Evolutionary conservation across 2,888 invertebrate species (phyloP).

Genomic region (Apoda limacodes): DNA sequence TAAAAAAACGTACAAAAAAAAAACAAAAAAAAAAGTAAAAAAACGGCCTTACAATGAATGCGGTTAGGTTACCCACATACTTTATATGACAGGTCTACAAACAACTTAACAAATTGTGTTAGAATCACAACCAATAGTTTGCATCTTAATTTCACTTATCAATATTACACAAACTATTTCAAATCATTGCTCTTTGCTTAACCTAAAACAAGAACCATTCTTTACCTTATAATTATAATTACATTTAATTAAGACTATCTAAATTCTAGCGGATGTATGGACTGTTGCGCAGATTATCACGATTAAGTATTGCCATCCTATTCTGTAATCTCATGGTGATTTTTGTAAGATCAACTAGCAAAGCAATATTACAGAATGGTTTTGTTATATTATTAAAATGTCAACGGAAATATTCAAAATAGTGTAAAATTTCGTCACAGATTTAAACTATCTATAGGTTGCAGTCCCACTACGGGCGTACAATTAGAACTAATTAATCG

Average conservation of each 20-base stretch:
- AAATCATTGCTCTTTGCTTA: slow-evolving; percentile 69
- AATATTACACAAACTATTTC: slow-evolving; percentile 69
- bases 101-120: slow-evolving; percentile 69
- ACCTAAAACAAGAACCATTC: slow-evolving; percentile 67
- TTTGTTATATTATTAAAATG: too few relatives aligned
- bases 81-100: slow-evolving; percentile 54
- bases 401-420: too few relatives aligned
- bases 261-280: slow-evolving; percentile 65
- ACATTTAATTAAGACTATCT: slow-evolving; percentile 67
- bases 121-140: slow-evolving; percentile 70
- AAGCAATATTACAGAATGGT: too few relatives aligned
- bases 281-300: slow-evolving; percentile 48
- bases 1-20: slow-evolving; percentile 57
- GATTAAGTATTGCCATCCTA: slow-evolving; percentile 32
- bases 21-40: slow-evolving; percentile 40
- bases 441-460: too few relatives aligned
- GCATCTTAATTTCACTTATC: slow-evolving; percentile 66
- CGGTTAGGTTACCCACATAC: slow-evolving; percentile 48
- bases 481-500: too few relatives aligned
- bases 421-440: too few relatives aligned
- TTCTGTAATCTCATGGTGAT: slow-evolving; percentile 32
- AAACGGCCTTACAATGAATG: slow-evolving; percentile 53
- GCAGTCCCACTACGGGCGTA: too few relatives aligned
- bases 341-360: too few relatives aligned
- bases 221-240: slow-evolving; percentile 64